Percentiles rank a stretch among this genome's conserved stretches.
Conservation (phyloP, 2,113 vertebrate genomes). For the Benitochromis conjunctus region DNA sequence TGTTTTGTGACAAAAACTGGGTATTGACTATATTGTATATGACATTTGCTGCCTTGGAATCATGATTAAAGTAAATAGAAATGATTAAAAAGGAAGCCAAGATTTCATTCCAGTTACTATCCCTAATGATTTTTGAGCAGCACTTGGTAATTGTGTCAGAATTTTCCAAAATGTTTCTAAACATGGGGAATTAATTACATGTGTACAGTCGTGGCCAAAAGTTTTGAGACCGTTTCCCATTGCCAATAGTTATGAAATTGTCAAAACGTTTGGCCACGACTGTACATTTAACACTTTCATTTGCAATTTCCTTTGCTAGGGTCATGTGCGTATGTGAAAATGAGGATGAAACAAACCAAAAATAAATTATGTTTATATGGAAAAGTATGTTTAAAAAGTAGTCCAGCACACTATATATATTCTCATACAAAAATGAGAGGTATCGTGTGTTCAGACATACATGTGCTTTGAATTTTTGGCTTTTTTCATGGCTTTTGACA, state of each 20-base stretch:
- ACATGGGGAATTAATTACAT: neutral
- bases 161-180: neutral
- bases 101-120: neutral
- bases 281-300: neutral
- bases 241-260: no score
- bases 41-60: neutral
- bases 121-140: neutral
- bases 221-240: no score
- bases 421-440: neutral
- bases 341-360: neutral
- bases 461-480: neutral
- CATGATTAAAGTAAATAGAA: neutral
- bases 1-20: neutral
- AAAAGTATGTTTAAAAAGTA: neutral
- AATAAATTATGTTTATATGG: accelerated
- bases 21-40: neutral
- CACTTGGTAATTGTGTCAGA: neutral
- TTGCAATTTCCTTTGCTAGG: neutral
- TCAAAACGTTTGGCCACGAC: no score
- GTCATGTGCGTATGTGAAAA: neutral
- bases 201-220: no score
- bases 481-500: neutral
- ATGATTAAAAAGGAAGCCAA: neutral
- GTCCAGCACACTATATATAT: neutral
- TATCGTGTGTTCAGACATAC: neutral